phyloP scores from a whole-genome alignment of 2,113 vertebrate species.

The Alethe castanea region DNA sequence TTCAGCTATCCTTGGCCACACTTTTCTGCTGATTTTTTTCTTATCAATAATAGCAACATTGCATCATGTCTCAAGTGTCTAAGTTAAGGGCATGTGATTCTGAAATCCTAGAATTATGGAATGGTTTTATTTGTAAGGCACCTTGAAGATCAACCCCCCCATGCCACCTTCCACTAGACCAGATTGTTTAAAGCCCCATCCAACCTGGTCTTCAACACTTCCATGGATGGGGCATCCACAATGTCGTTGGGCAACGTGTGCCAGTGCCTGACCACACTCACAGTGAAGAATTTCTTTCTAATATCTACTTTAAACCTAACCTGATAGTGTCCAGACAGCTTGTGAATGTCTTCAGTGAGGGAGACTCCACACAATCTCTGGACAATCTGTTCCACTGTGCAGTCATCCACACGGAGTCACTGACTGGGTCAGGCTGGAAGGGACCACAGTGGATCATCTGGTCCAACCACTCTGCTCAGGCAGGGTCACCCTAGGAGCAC shows the following conservation, averaged over 20 bases:
- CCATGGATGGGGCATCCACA: background rate
- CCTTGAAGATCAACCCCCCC: background rate
- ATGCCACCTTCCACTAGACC: background rate
- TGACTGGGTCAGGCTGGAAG: background rate
- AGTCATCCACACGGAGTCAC: background rate
- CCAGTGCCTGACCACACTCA: background rate
- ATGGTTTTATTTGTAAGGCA: background rate
- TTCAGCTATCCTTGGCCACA: slow-evolving; percentile 2
- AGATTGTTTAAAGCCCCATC: background rate
- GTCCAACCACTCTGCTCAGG: background rate
- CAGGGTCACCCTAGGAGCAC: background rate
- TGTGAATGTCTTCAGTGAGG: background rate
- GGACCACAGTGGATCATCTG: background rate
- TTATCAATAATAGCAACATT: background rate
- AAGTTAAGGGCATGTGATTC: background rate
- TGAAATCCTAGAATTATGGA: background rate
- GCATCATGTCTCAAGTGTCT: background rate
- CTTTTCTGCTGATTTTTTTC: background rate
- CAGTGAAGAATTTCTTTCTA: background rate
- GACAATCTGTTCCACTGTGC: background rate
- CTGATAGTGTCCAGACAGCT: background rate
- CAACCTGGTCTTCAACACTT: background rate
- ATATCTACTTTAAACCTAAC: background rate
- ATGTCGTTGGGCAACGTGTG: background rate
- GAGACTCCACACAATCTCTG: background rate